Evolutionary conservation across 2,797 vertebrate species (phyloP).

Genomic region (Microctenopoma stevenorrisi): DNA sequence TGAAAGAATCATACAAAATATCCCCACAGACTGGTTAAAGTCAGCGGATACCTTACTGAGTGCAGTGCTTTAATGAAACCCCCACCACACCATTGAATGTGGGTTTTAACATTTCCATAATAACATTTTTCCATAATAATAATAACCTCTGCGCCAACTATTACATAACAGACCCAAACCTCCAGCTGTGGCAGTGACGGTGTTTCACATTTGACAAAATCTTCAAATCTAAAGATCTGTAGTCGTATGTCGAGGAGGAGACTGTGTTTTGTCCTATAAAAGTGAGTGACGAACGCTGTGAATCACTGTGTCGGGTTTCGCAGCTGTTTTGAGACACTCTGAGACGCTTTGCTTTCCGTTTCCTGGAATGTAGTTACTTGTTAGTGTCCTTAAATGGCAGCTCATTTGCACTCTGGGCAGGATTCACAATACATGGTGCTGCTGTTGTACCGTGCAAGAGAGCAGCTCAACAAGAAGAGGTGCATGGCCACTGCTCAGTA

Average conservation of each 20-base stretch:
- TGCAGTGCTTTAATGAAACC: not conserved
- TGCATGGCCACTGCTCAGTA: slow-evolving; percentile 52
- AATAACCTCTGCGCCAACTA: not conserved
- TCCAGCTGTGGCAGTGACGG: slow-evolving; percentile 28
- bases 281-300: not conserved
- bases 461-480: slow-evolving; percentile 48
- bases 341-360: not conserved
- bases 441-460: not conserved
- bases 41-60: not conserved
- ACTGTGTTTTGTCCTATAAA: not conserved
- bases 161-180: slow-evolving; percentile 28
- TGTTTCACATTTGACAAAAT: slow-evolving; percentile 1
- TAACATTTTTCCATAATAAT: not conserved
- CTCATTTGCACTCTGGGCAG: not conserved
- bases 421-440: not conserved
- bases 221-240: no score
- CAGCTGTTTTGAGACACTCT: not conserved
- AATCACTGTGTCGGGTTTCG: not conserved
- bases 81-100: not conserved
- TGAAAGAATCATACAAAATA: no score
- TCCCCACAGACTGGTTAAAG: no score
- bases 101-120: not conserved
- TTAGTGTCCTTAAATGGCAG: not conserved
- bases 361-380: not conserved
- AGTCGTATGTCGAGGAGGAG: no score